phyloP scores from a whole-genome alignment of 2,113 vertebrate genomes.

The Eidolon helvum region DNA sequence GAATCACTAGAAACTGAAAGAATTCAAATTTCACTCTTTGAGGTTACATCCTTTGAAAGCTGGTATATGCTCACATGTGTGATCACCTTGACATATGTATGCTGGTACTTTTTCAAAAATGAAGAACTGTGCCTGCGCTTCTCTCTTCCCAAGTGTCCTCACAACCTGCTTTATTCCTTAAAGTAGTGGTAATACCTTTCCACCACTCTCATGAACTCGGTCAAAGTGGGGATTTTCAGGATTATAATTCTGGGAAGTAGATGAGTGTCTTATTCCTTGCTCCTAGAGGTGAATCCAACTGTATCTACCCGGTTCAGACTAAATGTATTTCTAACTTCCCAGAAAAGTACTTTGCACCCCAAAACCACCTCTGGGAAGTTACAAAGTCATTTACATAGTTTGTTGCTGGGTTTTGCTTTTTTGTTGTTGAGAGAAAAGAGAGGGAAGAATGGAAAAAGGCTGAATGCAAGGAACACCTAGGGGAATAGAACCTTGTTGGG shows the following conservation, averaged over 20 bases:
- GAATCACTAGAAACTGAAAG: neutral
- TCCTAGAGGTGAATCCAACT: neutral
- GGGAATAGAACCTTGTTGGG: neutral
- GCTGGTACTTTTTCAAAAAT: neutral
- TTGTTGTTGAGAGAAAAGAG: neutral
- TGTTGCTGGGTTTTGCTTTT: neutral
- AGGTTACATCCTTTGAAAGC: neutral
- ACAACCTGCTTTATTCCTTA: neutral
- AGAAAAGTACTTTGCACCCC: neutral
- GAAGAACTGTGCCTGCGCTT: neutral
- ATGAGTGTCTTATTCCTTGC: neutral
- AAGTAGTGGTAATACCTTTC: fast-evolving
- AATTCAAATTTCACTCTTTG: neutral
- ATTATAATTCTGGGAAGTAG: neutral
- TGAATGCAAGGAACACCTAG: neutral
- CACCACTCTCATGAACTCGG: neutral
- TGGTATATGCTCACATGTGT: neutral
- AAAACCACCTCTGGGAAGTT: neutral
- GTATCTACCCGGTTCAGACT: neutral
- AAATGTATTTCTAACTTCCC: neutral
- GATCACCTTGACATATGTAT: neutral
- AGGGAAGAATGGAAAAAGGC: neutral
- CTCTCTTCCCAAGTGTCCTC: neutral
- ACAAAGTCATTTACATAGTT: neutral
- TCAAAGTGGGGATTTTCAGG: neutral